Conservation (phyloP, 2,888 invertebrate species). For the Cecidostiba fungosa region DNA sequence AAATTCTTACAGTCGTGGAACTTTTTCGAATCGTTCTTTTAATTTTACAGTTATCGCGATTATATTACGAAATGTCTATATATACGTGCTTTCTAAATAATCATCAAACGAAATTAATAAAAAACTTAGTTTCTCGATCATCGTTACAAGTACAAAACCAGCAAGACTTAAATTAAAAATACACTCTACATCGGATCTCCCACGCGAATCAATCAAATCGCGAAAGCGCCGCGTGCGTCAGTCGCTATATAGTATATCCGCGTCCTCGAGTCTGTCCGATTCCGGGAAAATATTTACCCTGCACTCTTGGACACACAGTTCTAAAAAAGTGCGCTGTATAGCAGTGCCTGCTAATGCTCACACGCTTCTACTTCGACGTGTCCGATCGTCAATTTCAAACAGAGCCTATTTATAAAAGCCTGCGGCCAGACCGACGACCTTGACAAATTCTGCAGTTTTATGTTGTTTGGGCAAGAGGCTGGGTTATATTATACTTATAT, state of each 20-base stretch:
- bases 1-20: background rate
- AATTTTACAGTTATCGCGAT: no score
- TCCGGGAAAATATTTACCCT: conserved; percentile 4
- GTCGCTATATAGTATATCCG: background rate
- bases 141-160: no score
- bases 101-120: no score
- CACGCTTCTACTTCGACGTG: background rate
- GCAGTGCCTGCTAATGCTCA: background rate
- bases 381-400: background rate
- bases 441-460: conserved; percentile 32
- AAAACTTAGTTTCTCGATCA: no score
- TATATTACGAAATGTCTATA: no score
- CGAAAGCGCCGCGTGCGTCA: no score
- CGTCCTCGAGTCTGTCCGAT: background rate
- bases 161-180: no score
- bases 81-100: no score
- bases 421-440: background rate
- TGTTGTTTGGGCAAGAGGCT: conserved; percentile 20
- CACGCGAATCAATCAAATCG: background rate
- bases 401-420: conserved; percentile 10
- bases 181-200: no score
- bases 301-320: background rate
- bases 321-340: background rate
- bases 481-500: no score
- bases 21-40: background rate